These are phyloP conservation scores for Baccha elongata DNA, from an alignment of 2,888 invertebrate species.

Conservation along the genomic window DNA sequence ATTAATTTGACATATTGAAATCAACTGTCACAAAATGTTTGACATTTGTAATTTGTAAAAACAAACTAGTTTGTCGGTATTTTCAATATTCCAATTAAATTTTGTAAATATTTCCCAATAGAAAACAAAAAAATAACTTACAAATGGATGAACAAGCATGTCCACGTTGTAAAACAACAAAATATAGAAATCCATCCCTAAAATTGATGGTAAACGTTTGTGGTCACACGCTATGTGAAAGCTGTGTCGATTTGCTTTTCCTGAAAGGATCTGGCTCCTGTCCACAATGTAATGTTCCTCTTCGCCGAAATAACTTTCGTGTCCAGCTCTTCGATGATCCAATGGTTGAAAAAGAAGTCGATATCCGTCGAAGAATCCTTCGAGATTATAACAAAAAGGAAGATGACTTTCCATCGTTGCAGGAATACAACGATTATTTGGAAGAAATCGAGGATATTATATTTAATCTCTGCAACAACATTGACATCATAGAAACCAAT, in stretches of 20 bases:
- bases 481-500: conserved; percentile 94
- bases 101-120: conserved; percentile 23
- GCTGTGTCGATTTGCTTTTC: conserved; percentile 97
- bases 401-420: conserved; percentile 92
- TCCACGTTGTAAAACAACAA: conserved; percentile 97
- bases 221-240: conserved; percentile 98
- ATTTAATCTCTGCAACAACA: conserved; percentile 94
- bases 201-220: conserved; percentile 99
- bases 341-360: conserved; percentile 98
- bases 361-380: conserved; percentile 94
- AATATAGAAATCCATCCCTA: conserved; percentile 97
- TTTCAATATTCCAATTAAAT: background rate
- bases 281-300: conserved; percentile 94
- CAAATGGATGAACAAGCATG: conserved; percentile 83
- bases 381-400: conserved; percentile 97
- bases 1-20: background rate
- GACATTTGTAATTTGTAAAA: conserved; percentile 21
- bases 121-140: background rate
- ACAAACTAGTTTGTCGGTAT: conserved; percentile 36
- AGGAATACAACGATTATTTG: conserved; percentile 97
- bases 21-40: conserved; percentile 71
- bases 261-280: conserved; percentile 98
- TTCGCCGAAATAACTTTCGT: conserved; percentile 94
- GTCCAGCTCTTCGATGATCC: conserved; percentile 98
- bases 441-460: conserved; percentile 97